phyloP scores from a whole-genome alignment of 1,140 invertebrate genomes.

The Musca vetustissima region DNA sequence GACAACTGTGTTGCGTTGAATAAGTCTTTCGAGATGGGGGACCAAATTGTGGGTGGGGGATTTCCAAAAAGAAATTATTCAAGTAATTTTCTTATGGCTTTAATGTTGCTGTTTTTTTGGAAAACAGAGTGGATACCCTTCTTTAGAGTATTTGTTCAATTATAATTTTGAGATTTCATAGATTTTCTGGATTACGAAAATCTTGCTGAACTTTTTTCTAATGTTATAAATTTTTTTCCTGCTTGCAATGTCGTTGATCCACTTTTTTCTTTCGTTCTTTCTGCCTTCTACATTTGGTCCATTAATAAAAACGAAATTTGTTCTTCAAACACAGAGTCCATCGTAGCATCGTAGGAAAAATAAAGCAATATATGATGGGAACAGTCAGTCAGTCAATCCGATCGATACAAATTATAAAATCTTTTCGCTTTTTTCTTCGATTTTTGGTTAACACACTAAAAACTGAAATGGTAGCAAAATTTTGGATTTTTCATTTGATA shows the following conservation, averaged over 20 bases:
- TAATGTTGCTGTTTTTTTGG: too few relatives aligned
- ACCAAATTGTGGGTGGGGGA: constrained; percentile 19
- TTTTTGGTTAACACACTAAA: constrained; percentile 6
- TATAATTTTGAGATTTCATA: too few relatives aligned
- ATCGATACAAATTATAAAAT: constrained; percentile 12
- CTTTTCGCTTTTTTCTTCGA: not conserved
- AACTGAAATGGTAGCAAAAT: constrained; percentile 11
- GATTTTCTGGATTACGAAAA: not conserved
- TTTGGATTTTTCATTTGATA: not conserved
- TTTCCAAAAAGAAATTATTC: not conserved
- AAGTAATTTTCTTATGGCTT: too few relatives aligned
- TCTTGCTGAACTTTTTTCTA: not conserved
- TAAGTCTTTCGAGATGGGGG: not conserved
- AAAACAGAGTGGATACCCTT: too few relatives aligned
- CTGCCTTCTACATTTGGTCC: constrained; percentile 6
- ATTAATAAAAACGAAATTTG: not conserved
- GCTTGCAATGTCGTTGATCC: not conserved
- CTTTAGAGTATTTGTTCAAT: too few relatives aligned
- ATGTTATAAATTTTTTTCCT: constrained; percentile 20
- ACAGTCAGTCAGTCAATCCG: not conserved
- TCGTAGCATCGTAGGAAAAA: not conserved
- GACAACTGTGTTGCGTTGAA: too few relatives aligned
- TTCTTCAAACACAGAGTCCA: not conserved
- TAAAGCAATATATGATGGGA: not conserved
- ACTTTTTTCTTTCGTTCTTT: constrained; percentile 9